A percentile compares a stretch with the other conserved stretches of the same genome.
These are phyloP conservation scores for Colaptes auratus DNA, from an alignment of 2,113 vertebrate genomes.

Conservation along the genomic window DNA sequence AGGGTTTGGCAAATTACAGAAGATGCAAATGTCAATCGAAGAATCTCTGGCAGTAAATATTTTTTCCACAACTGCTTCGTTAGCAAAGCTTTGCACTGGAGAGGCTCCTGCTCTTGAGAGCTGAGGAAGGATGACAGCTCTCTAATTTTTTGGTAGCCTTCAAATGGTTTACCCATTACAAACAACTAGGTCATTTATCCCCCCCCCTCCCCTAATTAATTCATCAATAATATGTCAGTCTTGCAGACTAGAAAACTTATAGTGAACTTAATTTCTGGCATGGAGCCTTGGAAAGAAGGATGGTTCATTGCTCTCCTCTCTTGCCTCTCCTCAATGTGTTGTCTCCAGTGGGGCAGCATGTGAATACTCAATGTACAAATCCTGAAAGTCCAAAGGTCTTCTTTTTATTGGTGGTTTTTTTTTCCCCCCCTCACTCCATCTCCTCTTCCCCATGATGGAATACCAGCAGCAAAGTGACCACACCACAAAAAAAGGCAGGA, in stretches of 20 bases:
- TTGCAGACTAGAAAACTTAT: neutral
- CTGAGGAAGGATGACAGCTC: neutral
- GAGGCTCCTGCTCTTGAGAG: neutral
- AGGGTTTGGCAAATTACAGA: slow-evolving; percentile 22
- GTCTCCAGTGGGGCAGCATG: neutral
- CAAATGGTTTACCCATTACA: neutral
- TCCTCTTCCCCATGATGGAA: neutral
- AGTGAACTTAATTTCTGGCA: neutral
- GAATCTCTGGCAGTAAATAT: slow-evolving; percentile 49
- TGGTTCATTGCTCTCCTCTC: neutral
- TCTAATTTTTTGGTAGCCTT: neutral
- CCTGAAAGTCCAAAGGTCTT: neutral
- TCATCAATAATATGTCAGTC: neutral
- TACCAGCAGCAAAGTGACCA: neutral
- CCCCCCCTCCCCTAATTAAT: neutral
- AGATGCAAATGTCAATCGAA: slow-evolving; percentile 11
- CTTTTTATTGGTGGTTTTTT: no score
- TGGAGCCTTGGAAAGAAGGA: neutral
- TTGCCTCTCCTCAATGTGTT: neutral
- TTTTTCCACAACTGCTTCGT: neutral
- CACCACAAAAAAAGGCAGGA: neutral
- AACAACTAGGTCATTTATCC: neutral
- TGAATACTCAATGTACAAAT: fast-evolving
- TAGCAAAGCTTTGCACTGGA: slow-evolving; percentile 29
- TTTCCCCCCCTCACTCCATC: neutral